Evolutionary conservation across 2,113 vertebrate species (phyloP).

Genomic region (Rhinopomastus cyanomelas): DNA sequence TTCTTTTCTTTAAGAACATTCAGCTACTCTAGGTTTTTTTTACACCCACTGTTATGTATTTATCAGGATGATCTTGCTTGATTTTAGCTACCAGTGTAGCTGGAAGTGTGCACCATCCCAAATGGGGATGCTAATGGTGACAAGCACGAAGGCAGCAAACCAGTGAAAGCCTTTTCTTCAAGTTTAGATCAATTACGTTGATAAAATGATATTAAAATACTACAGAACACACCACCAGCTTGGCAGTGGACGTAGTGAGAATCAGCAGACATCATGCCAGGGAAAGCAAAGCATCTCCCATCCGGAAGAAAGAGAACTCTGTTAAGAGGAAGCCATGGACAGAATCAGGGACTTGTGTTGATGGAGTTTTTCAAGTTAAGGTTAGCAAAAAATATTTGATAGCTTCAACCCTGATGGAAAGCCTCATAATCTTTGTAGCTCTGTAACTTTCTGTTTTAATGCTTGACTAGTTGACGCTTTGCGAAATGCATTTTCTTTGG

Average conservation of each 20-base stretch:
- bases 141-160: neutral
- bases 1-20: neutral
- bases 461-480: neutral
- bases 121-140: neutral
- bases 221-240: neutral
- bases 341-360: neutral
- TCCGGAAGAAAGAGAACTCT: neutral
- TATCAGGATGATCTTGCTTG: neutral
- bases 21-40: neutral
- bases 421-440: neutral
- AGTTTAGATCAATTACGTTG: neutral
- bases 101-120: neutral
- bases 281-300: neutral
- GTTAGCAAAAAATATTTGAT: neutral
- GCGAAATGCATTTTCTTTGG: neutral
- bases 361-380: neutral
- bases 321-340: neutral
- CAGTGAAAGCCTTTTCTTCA: neutral
- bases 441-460: conserved; percentile 43
- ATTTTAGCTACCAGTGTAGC: neutral
- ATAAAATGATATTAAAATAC: neutral
- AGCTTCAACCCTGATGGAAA: conserved; percentile 9
- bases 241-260: neutral
- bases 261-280: neutral
- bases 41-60: neutral